phyloP scores from a whole-genome alignment of 35 echinoderm and acorn worm genomes.

The Ophiothrix spiculata region DNA sequence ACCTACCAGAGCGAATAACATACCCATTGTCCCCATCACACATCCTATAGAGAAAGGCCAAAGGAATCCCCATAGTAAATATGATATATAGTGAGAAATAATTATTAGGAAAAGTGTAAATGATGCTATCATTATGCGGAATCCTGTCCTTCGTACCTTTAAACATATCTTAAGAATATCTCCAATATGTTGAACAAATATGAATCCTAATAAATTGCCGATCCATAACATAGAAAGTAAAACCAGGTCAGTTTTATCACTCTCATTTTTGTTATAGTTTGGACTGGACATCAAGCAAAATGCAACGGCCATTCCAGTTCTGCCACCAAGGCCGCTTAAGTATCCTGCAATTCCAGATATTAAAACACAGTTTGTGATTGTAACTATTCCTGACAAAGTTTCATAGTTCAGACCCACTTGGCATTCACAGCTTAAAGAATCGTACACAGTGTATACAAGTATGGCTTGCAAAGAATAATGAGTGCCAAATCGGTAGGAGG shows the following conservation, averaged over 20 bases:
- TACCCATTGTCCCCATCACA: background rate
- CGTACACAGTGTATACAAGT: background rate
- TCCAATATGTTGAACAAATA: background rate
- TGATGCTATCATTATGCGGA: background rate
- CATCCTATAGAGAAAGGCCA: background rate
- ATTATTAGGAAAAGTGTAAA: background rate
- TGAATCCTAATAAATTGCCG: background rate
- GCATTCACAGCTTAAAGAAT: background rate
- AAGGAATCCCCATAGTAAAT: background rate
- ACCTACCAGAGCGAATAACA: background rate
- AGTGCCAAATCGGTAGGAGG: background rate
- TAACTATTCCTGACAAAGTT: background rate
- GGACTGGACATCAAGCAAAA: constrained; percentile 5
- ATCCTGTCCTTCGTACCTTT: background rate
- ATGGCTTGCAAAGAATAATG: background rate
- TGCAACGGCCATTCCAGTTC: constrained; percentile 23
- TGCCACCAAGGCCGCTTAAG: constrained; percentile 13
- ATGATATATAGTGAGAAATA: background rate
- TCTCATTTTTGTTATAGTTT: background rate
- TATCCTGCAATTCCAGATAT: background rate
- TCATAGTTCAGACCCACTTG: background rate
- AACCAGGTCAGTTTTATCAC: background rate
- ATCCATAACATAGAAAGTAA: background rate
- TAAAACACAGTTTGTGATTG: background rate
- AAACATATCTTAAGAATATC: background rate